A percentile compares a stretch with the other conserved stretches of the same genome.
Conservation (phyloP, 2,113 vertebrate species). For the Mionectes macconnelli region DNA sequence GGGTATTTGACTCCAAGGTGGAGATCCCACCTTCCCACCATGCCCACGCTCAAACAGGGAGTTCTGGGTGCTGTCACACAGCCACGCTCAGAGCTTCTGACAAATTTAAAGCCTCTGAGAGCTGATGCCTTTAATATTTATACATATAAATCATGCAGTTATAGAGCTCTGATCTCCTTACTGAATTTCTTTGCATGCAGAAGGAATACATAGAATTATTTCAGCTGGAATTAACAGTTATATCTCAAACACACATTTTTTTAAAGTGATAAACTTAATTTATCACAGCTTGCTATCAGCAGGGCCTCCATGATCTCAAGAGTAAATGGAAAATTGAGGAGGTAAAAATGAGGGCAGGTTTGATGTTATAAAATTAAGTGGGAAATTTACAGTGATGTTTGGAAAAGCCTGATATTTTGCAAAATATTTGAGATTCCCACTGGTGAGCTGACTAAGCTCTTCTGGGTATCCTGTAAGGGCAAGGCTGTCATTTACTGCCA, state of each 20-base stretch:
- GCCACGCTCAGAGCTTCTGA: background rate
- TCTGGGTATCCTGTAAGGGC: background rate
- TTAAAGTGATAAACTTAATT: background rate
- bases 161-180: background rate
- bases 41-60: rapidly evolving
- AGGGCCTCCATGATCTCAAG: background rate
- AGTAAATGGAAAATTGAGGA: background rate
- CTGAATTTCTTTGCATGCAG: background rate
- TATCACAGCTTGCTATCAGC: background rate
- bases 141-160: background rate
- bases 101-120: background rate
- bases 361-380: background rate
- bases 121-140: background rate
- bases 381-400: background rate
- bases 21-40: rapidly evolving
- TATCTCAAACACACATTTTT: background rate
- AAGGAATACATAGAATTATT: background rate
- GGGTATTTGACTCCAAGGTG: rapidly evolving
- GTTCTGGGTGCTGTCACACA: background rate
- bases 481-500: background rate
- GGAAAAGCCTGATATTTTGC: background rate
- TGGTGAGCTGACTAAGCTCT: background rate
- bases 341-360: background rate
- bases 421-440: background rate
- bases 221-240: background rate